These are phyloP conservation scores for Ceyx cyanopectus DNA, from an alignment of 2,113 vertebrate species.

Conservation along the genomic window DNA sequence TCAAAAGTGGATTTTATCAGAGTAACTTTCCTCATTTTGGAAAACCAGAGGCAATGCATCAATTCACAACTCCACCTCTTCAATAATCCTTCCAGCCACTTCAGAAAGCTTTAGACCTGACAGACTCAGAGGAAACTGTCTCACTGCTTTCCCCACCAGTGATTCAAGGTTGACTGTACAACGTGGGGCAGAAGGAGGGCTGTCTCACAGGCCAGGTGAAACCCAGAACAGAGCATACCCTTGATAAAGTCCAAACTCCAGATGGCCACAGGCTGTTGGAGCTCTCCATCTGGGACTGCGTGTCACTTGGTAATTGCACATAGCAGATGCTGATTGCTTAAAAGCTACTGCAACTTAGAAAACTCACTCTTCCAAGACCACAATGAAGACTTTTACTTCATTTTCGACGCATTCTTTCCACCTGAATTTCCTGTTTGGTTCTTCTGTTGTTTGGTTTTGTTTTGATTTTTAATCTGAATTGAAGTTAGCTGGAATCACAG, in stretches of 20 bases:
- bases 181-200: neutral
- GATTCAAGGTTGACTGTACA: neutral
- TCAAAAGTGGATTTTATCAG: neutral
- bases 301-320: conserved; percentile 15
- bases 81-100: neutral
- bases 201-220: conserved; percentile 27
- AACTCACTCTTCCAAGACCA: conserved; percentile 23
- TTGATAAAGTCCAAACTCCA: conserved; percentile 10
- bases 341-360: conserved; percentile 43
- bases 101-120: neutral
- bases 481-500: conserved; percentile 48
- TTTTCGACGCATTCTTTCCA: conserved; percentile 61
- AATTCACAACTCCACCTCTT: neutral
- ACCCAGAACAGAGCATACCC: neutral
- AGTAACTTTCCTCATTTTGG: conserved; percentile 3
- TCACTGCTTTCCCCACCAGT: neutral
- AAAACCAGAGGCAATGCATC: neutral
- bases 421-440: conserved; percentile 44
- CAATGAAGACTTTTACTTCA: conserved; percentile 11
- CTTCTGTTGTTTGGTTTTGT: no score
- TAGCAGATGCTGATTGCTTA: conserved; percentile 40
- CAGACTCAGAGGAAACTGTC: neutral
- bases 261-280: conserved; percentile 16
- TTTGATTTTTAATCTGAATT: conserved; percentile 18
- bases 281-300: conserved; percentile 2